These are phyloP conservation scores for Cryptus armator DNA, from an alignment of 2,888 invertebrate species.

Conservation along the genomic window DNA sequence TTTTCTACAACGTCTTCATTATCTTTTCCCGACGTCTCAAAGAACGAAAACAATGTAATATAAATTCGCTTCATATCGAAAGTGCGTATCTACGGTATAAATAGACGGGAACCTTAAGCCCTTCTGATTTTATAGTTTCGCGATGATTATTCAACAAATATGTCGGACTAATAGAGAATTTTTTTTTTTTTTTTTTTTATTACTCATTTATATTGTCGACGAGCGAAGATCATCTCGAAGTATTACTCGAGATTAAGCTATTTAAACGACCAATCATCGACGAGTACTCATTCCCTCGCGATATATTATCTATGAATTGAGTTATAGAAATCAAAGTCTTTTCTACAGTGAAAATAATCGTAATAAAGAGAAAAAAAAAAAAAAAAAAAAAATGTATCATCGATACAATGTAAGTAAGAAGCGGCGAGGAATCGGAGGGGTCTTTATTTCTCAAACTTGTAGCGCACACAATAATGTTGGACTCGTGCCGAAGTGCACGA, in stretches of 20 bases:
- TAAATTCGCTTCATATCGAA: not conserved
- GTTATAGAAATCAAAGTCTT: not conserved
- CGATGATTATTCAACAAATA: not conserved
- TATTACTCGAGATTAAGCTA: not conserved
- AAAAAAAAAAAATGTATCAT: no score
- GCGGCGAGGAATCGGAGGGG: not conserved
- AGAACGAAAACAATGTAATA: not conserved
- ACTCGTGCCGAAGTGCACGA: slow-evolving; percentile 64
- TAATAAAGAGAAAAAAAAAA: not conserved
- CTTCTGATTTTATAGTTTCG: not conserved
- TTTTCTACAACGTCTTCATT: not conserved
- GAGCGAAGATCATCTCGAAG: slow-evolving; percentile 7
- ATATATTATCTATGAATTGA: not conserved
- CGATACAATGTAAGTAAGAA: not conserved
- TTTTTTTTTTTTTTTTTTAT: not conserved
- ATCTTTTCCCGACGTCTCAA: not conserved
- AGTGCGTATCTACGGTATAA: not conserved
- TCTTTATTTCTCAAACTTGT: slow-evolving; percentile 24
- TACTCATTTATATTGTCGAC: not conserved
- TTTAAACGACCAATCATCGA: not conserved
- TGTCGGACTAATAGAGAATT: not conserved
- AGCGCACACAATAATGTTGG: slow-evolving; percentile 8
- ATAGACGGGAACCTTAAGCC: not conserved
- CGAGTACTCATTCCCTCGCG: not conserved
- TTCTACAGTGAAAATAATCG: not conserved